These are phyloP conservation scores for Latrodectus geometricus DNA, from an alignment of 1,140 invertebrate genomes.

Conservation along the genomic window DNA sequence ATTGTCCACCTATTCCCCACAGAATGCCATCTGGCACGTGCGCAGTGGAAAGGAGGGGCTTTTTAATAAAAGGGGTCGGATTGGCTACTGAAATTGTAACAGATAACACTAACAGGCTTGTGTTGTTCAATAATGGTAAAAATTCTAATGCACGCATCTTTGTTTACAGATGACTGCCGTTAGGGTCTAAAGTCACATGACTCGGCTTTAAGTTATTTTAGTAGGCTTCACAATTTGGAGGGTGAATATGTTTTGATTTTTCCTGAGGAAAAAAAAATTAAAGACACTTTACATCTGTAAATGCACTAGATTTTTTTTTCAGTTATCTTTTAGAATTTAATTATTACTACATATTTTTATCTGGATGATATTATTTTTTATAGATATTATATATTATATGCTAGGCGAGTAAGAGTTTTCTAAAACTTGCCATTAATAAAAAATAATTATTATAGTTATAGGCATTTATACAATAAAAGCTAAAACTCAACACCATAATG, in stretches of 20 bases:
- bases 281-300: too few relatives aligned
- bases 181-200: conserved; percentile 1
- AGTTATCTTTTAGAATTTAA: too few relatives aligned
- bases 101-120: conserved; percentile 12
- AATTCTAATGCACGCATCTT: conserved; percentile 19
- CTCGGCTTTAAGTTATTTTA: background rate
- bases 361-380: too few relatives aligned
- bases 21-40: conserved; percentile 52
- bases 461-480: too few relatives aligned
- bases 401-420: too few relatives aligned
- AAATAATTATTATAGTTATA: too few relatives aligned
- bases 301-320: too few relatives aligned
- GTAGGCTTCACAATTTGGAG: background rate
- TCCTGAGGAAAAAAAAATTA: background rate
- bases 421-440: too few relatives aligned
- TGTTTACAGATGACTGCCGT: too few relatives aligned
- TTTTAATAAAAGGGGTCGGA: conserved; percentile 39
- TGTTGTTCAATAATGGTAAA: conserved; percentile 32
- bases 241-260: background rate
- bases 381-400: too few relatives aligned
- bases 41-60: conserved; percentile 32
- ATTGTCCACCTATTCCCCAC: conserved; percentile 32
- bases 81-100: conserved; percentile 18
- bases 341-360: too few relatives aligned
- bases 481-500: too few relatives aligned